Base-by-base conservation (phyloP, 2,888 invertebrate species). In the Ormyrus pomaceus region DNA sequence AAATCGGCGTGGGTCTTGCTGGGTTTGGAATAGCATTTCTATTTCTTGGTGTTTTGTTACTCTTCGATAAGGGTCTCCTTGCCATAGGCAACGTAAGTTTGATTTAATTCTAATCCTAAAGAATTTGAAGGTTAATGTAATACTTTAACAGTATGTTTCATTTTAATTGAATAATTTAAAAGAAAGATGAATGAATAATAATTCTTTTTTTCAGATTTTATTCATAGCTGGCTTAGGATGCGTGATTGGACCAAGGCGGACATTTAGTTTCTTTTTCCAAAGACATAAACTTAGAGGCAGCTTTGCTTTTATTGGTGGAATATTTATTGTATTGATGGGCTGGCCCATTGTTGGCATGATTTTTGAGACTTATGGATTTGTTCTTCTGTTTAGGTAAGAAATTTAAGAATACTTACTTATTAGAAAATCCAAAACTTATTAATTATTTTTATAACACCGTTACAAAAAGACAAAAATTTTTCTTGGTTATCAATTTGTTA, bases 61-160 rank as follows among this genome's bases (percentile, higher is more conserved):
- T 99, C 75, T 99, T 99, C 91, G 99, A 99, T 91, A 98, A 98
- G 91, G 99, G 99, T 73, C 92, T 99, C 78, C 92, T 99, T 78
- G 99, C 99, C n/a, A 97, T 99, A 90, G 99, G 99, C 90, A 99
- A 99, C 94, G 99, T 99, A 93, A 95, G 96, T 94, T 85, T 75
- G 46, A 19, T 19, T 59, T 56, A 34, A 46, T 62, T 73, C 9
- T 56, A 34, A 46, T 62, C 64, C 9, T 55, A 45, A 45, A 46
- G 5, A 55, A 8, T 72, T 79, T 58, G 6, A 58, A 73, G 65
- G 73, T 79, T 75, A 70, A 66, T 34, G 34, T 10, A 11, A 59
- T 53, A 11, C 5, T 53, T 19, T 0, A 46, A 66, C 51, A 48
- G 61, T 13, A 71, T 72, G 66, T n/a, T 78, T 46, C 1, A 46